A percentile compares a stretch with the other conserved stretches of the same genome.
Evolutionary conservation across 2,113 vertebrate genomes (phyloP).

Genomic region (Myotis lucifugus): DNA sequence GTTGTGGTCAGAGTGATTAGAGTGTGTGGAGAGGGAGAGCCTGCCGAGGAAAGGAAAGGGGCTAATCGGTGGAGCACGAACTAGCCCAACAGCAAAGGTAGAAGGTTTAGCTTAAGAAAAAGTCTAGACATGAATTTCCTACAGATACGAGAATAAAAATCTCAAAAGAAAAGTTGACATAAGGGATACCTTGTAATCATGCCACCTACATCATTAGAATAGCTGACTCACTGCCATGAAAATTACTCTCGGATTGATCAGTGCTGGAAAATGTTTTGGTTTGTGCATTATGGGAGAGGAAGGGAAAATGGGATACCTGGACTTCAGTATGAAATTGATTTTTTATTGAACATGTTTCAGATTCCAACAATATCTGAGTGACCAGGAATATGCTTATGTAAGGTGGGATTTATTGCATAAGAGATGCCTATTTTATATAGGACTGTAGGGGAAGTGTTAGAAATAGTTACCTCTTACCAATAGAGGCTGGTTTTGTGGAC

Average conservation of each 20-base stretch:
- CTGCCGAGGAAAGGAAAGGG: not conserved
- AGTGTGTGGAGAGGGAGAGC: too few relatives aligned
- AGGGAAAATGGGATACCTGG: not conserved
- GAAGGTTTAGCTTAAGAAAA: not conserved
- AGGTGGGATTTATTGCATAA: not conserved
- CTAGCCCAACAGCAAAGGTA: not conserved
- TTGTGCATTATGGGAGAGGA: not conserved
- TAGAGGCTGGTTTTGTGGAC: not conserved
- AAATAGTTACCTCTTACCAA: not conserved
- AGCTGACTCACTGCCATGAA: not conserved
- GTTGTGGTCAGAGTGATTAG: not conserved
- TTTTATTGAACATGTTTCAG: constrained; percentile 1
- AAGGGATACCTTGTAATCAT: not conserved
- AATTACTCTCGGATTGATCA: not conserved
- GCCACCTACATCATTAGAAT: not conserved
- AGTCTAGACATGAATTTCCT: not conserved
- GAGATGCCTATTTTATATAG: not conserved
- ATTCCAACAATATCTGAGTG: not conserved
- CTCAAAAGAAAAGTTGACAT: not conserved
- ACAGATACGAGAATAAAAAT: not conserved
- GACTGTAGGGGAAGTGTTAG: not conserved
- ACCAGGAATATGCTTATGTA: constrained; percentile 15
- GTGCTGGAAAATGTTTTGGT: not conserved
- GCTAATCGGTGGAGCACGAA: accelerated
- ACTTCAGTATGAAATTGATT: not conserved